phyloP scores from a whole-genome alignment of 2,888 invertebrate species.

The Brachyopa scutellaris region DNA sequence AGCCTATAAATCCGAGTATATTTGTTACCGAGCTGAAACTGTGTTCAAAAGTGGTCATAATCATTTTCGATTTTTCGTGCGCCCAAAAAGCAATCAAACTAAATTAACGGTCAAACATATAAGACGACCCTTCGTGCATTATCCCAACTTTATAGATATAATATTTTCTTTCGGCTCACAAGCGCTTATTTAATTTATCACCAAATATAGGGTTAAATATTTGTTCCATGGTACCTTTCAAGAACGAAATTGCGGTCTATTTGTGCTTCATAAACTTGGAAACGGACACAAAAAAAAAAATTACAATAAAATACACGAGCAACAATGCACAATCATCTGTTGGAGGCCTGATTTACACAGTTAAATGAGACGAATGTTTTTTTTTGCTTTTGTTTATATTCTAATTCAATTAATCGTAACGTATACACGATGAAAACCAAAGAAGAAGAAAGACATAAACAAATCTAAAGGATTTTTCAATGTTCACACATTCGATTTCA shows the following conservation, averaged over 20 bases:
- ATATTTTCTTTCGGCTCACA: too few species aligned
- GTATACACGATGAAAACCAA: conserved; percentile 13
- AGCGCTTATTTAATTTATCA: too few species aligned
- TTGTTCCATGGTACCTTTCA: too few species aligned
- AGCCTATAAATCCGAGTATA: too few species aligned
- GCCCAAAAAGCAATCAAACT: too few species aligned
- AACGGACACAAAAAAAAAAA: neutral
- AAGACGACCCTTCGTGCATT: too few species aligned
- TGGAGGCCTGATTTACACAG: neutral
- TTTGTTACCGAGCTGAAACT: too few species aligned
- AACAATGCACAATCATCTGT: neutral
- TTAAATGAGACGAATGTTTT: conserved; percentile 29
- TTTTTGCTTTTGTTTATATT: conserved; percentile 3
- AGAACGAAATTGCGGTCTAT: neutral
- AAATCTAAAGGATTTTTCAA: conserved; percentile 11
- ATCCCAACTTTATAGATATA: too few species aligned
- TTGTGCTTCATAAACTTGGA: neutral
- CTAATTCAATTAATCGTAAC: conserved; percentile 38
- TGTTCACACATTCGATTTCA: conserved; percentile 27
- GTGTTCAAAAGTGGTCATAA: too few species aligned
- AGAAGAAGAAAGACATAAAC: neutral
- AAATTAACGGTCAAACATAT: too few species aligned
- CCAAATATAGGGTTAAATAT: too few species aligned
- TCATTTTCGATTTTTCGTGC: too few species aligned
- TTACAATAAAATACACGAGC: conserved; percentile 6